These are phyloP conservation scores for Alectoris magna DNA, from an alignment of 2,797 vertebrate genomes.

Conservation along the genomic window DNA sequence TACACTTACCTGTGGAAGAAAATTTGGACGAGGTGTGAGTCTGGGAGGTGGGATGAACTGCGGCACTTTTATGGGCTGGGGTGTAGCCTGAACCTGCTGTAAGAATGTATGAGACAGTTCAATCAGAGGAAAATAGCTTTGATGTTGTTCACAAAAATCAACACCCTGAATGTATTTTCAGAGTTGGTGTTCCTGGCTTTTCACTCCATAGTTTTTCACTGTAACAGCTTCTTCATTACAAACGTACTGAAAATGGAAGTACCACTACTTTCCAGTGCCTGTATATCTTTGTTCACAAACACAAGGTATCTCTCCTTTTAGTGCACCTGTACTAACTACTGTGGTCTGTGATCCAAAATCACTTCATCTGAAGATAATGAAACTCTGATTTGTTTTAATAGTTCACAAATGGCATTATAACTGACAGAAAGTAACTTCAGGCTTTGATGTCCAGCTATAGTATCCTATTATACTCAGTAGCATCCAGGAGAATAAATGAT, in stretches of 20 bases:
- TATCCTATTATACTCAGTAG: neutral
- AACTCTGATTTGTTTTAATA: slow-evolving; percentile 32
- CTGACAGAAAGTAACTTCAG: slow-evolving; percentile 14
- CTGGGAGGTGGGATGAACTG: slow-evolving; percentile 99
- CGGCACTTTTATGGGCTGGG: slow-evolving; percentile 99
- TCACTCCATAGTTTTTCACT: neutral
- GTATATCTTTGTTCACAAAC: neutral
- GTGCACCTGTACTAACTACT: neutral
- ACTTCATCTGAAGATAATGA: neutral
- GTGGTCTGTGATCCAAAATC: neutral
- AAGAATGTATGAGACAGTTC: slow-evolving; percentile 73
- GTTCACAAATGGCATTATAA: slow-evolving; percentile 25
- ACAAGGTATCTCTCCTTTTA: neutral
- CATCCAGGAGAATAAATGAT: neutral
- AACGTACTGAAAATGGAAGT: neutral
- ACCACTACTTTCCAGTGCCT: neutral
- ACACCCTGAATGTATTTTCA: neutral
- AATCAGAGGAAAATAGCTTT: slow-evolving; percentile 8
- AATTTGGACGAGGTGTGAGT: slow-evolving; percentile 97
- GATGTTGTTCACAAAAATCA: slow-evolving; percentile 19
- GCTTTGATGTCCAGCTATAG: neutral
- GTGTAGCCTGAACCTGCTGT: slow-evolving; percentile 95
- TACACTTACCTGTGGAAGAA: slow-evolving; percentile 95
- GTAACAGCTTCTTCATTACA: neutral
- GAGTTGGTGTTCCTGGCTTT: neutral